Percentiles rank a stretch among this genome's conserved stretches.
phyloP scores from a whole-genome alignment of 2,113 vertebrate genomes.

The Corvus cornix region DNA sequence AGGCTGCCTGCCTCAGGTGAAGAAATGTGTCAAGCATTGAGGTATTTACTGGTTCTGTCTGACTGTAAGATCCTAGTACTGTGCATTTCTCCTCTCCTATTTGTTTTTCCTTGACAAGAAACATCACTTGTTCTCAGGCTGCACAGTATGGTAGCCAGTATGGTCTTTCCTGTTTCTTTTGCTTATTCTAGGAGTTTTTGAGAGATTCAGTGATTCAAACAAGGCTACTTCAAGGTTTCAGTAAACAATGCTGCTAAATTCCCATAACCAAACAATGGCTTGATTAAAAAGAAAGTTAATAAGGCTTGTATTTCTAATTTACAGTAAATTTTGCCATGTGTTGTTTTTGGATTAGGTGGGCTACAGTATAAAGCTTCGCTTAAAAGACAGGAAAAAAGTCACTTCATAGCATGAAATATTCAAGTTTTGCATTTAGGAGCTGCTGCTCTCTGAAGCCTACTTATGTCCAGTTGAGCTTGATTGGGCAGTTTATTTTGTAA shows the following conservation, averaged over 20 bases:
- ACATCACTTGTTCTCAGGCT: not conserved
- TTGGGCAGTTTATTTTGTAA: not conserved
- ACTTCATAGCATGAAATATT: not conserved
- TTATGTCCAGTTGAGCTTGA: not conserved
- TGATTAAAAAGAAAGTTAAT: not conserved
- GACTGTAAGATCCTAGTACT: not conserved
- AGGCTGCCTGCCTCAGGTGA: not conserved
- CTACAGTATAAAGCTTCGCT: not conserved
- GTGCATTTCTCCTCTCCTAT: not conserved
- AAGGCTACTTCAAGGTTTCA: not conserved
- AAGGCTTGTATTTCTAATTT: not conserved
- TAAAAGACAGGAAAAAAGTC: not conserved
- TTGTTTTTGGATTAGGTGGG: not conserved
- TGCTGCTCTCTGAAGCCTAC: not conserved
- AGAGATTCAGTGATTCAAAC: not conserved
- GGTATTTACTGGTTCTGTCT: not conserved
- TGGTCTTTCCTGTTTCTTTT: not conserved
- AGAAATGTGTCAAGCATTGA: not conserved
- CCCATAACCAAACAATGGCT: not conserved
- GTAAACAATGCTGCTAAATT: not conserved
- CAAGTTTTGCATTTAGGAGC: not conserved
- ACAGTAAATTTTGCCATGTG: not conserved
- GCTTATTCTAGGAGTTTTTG: not conserved
- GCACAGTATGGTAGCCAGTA: not conserved
- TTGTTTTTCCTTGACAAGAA: not conserved